Evolutionary conservation across 2,888 invertebrate genomes (phyloP).

Genomic region (Spicauda simplicius): DNA sequence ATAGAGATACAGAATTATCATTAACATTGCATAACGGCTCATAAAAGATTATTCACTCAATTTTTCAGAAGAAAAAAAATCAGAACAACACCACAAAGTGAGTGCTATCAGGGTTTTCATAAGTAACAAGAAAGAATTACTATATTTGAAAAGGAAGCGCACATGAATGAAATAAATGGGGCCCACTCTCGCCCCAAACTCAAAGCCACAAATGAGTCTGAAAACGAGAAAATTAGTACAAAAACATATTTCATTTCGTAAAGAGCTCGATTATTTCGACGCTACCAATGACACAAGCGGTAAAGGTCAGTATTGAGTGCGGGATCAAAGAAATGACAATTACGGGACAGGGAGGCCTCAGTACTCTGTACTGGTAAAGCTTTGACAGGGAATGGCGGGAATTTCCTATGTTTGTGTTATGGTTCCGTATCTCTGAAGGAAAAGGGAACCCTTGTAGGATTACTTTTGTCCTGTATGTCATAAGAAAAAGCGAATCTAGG

Average conservation of each 20-base stretch:
- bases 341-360: background rate
- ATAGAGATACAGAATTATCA: too few relatives aligned
- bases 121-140: background rate
- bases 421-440: too few relatives aligned
- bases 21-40: too few relatives aligned
- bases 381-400: background rate
- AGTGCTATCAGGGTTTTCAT: too few relatives aligned
- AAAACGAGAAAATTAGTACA: conserved; percentile 8
- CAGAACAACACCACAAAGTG: too few relatives aligned
- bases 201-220: conserved; percentile 8
- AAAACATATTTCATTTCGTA: conserved; percentile 5
- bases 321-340: conserved; percentile 5
- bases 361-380: background rate
- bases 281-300: background rate
- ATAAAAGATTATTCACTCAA: too few relatives aligned
- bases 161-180: conserved; percentile 3
- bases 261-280: conserved; percentile 7
- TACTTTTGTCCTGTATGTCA: too few relatives aligned
- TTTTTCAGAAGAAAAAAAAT: too few relatives aligned
- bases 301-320: conserved; percentile 2
- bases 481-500: too few relatives aligned
- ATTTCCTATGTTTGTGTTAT: too few relatives aligned
- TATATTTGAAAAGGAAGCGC: conserved; percentile 3
- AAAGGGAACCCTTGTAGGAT: too few relatives aligned
- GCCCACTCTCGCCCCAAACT: background rate